Percentiles rank a stretch among this genome's conserved stretches.
These are phyloP conservation scores for Bradypus variegatus DNA, from an alignment of 2,797 vertebrate species.

Conservation along the genomic window DNA sequence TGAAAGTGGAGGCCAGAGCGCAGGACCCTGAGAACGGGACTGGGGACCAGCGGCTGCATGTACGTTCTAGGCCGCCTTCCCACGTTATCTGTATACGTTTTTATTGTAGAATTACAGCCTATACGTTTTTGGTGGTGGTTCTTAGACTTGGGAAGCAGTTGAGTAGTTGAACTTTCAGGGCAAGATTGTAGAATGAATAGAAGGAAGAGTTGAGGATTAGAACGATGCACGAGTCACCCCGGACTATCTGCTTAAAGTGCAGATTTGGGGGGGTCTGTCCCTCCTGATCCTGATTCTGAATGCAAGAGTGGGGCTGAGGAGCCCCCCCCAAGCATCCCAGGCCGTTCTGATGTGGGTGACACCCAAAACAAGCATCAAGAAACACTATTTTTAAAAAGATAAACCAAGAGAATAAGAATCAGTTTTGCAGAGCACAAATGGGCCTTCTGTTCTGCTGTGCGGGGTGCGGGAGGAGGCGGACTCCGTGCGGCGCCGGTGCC, in stretches of 20 bases:
- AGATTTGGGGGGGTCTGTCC: neutral
- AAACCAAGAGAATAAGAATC: conserved; percentile 7
- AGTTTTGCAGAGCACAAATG: neutral
- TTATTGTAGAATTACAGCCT: conserved; percentile 1
- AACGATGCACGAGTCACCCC: neutral
- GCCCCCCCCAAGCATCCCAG: neutral
- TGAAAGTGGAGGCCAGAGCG: neutral
- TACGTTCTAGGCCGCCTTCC: neutral
- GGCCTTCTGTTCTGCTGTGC: neutral
- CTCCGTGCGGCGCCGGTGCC: too few relatives aligned
- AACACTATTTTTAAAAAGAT: neutral
- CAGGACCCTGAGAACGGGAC: neutral
- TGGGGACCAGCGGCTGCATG: neutral
- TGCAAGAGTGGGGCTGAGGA: neutral
- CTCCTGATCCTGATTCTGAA: neutral
- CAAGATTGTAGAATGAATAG: neutral
- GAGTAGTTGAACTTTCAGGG: neutral
- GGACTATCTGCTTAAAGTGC: neutral
- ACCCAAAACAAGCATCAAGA: neutral
- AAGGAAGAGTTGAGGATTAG: neutral
- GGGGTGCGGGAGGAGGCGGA: neutral
- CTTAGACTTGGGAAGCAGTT: neutral
- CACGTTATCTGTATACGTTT: neutral
- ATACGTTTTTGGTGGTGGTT: neutral
- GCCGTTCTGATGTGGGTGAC: neutral